Evolutionary conservation across 2,888 invertebrate species (phyloP).

Genomic region (Polydrusus cervinus): DNA sequence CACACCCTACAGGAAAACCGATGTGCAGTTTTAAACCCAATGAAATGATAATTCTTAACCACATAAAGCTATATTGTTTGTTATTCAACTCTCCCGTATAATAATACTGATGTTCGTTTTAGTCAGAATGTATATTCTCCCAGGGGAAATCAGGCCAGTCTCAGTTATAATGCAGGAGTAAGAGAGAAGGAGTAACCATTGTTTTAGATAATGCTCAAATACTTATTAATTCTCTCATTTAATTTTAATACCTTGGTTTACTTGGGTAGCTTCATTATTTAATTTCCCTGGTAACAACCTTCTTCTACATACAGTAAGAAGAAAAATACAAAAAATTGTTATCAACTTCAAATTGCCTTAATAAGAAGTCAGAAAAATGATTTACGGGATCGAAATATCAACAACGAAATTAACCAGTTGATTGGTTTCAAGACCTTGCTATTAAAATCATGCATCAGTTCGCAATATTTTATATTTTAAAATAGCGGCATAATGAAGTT

Average conservation of each 20-base stretch:
- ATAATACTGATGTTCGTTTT: slow-evolving; percentile 46
- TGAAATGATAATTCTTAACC: slow-evolving; percentile 12
- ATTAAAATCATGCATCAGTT: too few relatives aligned
- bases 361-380: too few relatives aligned
- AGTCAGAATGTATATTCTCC: slow-evolving; percentile 46
- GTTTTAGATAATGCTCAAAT: slow-evolving; percentile 46
- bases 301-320: slow-evolving; percentile 1
- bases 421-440: too few relatives aligned
- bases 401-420: too few relatives aligned
- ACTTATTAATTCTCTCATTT: slow-evolving; percentile 50
- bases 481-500: too few relatives aligned
- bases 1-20: background rate
- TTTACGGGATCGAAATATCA: too few relatives aligned
- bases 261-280: slow-evolving; percentile 32
- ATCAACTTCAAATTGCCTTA: background rate
- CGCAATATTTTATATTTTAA: too few relatives aligned
- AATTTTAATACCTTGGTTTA: slow-evolving; percentile 44
- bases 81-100: slow-evolving; percentile 31
- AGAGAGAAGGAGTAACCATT: slow-evolving; percentile 44
- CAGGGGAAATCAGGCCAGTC: slow-evolving; percentile 51
- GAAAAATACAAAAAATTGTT: slow-evolving; percentile 1
- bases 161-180: slow-evolving; percentile 52
- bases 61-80: slow-evolving; percentile 13
- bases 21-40: background rate
- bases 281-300: slow-evolving; percentile 20